Conservation (phyloP, 2,797 vertebrate genomes). For the Gephyroberyx darwinii region DNA sequence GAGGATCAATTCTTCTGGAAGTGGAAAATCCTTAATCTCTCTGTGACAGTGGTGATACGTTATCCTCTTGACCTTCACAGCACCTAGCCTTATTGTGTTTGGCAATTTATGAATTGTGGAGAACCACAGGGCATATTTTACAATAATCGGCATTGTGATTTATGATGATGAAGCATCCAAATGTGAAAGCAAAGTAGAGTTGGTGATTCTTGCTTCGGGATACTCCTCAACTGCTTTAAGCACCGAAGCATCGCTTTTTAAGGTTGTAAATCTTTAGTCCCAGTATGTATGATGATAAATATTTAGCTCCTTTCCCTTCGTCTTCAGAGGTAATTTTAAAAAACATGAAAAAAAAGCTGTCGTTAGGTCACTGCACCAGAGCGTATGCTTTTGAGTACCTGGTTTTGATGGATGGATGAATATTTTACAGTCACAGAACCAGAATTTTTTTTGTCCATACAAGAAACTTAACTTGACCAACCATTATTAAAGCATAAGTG, state of each 20-base stretch:
- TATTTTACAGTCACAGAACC: too few species aligned
- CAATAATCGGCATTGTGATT: too few species aligned
- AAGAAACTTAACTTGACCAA: too few species aligned
- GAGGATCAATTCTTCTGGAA: background rate
- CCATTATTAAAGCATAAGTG: too few species aligned
- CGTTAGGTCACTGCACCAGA: too few species aligned
- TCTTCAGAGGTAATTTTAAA: background rate
- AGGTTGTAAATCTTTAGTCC: too few species aligned
- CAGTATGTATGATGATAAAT: background rate
- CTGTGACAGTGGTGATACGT: background rate
- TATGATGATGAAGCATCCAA: slow-evolving; percentile 1
- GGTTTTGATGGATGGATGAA: too few species aligned
- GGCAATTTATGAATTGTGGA: background rate
- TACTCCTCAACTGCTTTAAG: background rate
- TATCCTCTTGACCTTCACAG: background rate
- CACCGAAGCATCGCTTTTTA: background rate
- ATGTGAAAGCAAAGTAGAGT: slow-evolving; percentile 1
- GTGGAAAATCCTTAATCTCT: background rate
- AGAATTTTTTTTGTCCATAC: too few species aligned
- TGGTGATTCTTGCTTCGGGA: background rate
- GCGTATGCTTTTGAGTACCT: too few species aligned
- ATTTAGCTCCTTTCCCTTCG: background rate
- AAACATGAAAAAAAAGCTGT: background rate
- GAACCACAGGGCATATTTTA: background rate
- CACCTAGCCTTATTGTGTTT: background rate